Base-by-base conservation (phyloP, 2,113 vertebrate species). In the Lota lota region DNA sequence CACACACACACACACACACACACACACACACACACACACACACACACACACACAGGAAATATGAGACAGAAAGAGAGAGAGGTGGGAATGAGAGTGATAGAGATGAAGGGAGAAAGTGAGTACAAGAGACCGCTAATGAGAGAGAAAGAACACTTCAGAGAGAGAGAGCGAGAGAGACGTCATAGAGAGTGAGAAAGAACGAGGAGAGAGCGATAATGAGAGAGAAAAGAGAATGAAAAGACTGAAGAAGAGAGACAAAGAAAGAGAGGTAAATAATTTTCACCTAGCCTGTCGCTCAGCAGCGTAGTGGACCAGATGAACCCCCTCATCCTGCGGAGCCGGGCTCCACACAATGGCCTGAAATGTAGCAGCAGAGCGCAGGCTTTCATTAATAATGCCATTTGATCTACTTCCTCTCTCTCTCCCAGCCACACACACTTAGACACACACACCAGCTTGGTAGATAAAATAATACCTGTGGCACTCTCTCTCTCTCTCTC, bases 341-440 rank as follows among this genome's bases (percentile, higher is more conserved):
- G 7, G 18, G 59, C 57, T 53, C 58, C n/a, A 40, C 66, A 67
- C 70, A 79, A 17, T 3, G 19, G 58, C 59, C 40, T 62, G 61
- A 73, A 85, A 73, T 61, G 33, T 22, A 63, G 61, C 75, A 59
- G 12, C 53, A 24, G 58, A 64, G 68, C 68, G 59, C 36, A 11
- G 18, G 22, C 40, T 10, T 47, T 79, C 74, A 86, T 89, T 77
- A 86, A 85, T 86, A 80, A 75, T 84, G 61, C 85, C 54, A 67
- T 82, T 83, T 88, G 78, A 89, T 85, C 80, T 79, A 56, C 63
- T 72, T 33, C 20, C 64, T 79, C 65, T 70, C 71, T 68, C 47
- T 28, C 66, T 53, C 58, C n/a, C 28, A 53, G 3, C 21, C 19
- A 40, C 33, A 51, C 18, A 67, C 60, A 62, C 20, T 11, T 15